These are phyloP conservation scores for Trichoplax adhaerens DNA, from an alignment of 37 sponge, comb jelly and placozoan species.

Conservation along the genomic window DNA sequence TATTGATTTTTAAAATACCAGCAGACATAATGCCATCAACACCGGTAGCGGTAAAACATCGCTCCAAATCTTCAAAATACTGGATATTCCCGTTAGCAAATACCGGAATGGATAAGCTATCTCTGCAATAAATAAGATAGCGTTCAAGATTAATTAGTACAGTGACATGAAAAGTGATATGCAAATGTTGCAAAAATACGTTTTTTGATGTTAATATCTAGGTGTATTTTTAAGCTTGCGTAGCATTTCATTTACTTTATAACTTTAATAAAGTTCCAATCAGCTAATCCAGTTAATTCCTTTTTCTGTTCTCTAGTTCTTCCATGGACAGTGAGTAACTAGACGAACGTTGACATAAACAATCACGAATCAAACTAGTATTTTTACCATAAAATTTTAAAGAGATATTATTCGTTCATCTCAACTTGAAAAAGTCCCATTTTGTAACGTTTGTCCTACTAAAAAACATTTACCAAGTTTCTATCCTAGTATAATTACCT, in stretches of 20 bases:
- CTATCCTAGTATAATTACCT: constrained; percentile 19
- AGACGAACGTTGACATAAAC: background rate
- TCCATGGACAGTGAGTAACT: constrained; percentile 90
- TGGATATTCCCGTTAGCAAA: constrained; percentile 97
- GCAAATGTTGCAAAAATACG: too few relatives aligned
- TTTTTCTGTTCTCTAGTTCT: constrained; percentile 85
- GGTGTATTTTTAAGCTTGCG: too few relatives aligned
- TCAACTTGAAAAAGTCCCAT: too few relatives aligned
- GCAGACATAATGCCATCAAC: constrained; percentile 94
- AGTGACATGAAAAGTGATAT: too few relatives aligned
- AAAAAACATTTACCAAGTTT: too few relatives aligned
- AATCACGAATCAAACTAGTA: background rate
- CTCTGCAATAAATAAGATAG: constrained; percentile 4
- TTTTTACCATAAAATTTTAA: background rate
- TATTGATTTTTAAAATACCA: constrained; percentile 14
- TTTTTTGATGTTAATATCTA: too few relatives aligned
- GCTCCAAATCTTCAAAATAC: constrained; percentile 49
- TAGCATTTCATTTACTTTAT: constrained; percentile 33
- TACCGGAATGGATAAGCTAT: constrained; percentile 71
- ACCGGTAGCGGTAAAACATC: constrained; percentile 56
- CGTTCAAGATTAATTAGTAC: too few relatives aligned
- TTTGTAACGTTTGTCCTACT: too few relatives aligned
- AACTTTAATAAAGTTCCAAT: constrained; percentile 85
- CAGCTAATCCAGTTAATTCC: constrained; percentile 64
- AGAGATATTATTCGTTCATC: too few relatives aligned